phyloP scores from a whole-genome alignment of 1,140 invertebrate species.

The Coenobita brevimanus region DNA sequence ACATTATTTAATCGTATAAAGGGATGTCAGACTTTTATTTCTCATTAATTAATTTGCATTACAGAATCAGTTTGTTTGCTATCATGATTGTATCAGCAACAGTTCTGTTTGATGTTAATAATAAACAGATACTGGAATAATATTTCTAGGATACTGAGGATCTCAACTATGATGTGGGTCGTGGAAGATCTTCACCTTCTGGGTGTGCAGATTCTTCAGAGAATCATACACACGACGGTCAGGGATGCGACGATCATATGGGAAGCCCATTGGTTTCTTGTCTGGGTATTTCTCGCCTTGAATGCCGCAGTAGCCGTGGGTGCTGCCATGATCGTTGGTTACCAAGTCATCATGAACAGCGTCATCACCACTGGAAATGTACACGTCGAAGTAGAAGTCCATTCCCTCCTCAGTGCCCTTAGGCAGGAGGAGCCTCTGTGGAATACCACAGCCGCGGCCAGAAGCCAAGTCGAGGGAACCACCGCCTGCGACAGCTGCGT shows the following conservation, averaged over 20 bases:
- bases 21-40: too few species aligned
- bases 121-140: too few species aligned
- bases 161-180: background rate
- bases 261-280: conserved; percentile 38
- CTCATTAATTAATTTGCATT: too few species aligned
- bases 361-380: conserved; percentile 25
- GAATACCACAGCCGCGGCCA: conserved; percentile 11
- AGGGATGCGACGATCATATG: conserved; percentile 23
- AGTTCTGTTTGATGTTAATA: too few species aligned
- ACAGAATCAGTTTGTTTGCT: too few species aligned
- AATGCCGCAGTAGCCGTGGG: conserved; percentile 35
- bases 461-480: background rate
- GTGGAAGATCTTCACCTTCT: background rate
- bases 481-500: background rate
- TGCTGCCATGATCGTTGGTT: conserved; percentile 6
- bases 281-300: conserved; percentile 35
- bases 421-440: conserved; percentile 34
- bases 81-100: too few species aligned
- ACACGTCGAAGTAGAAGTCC: conserved; percentile 16
- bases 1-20: too few species aligned
- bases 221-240: background rate
- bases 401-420: conserved; percentile 18
- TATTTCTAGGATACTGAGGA: too few species aligned
- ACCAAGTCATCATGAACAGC: background rate
- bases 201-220: background rate